Conservation (phyloP, 1,140 invertebrate species). For the Gerris buenoi region DNA sequence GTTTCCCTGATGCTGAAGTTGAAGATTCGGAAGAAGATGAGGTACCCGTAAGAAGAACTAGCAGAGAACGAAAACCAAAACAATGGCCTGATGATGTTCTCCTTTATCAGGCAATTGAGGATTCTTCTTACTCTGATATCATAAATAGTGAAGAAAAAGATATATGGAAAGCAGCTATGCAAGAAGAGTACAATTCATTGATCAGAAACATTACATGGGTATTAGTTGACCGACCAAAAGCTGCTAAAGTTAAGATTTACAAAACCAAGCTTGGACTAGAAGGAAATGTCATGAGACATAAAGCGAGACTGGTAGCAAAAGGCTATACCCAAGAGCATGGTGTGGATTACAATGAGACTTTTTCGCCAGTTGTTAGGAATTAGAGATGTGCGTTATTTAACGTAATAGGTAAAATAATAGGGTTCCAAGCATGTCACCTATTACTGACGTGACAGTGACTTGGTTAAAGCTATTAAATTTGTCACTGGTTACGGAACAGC, state of each 20-base stretch:
- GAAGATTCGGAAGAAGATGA: no score
- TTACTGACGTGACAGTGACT: no score
- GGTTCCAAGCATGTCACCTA: no score
- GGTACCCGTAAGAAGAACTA: not conserved
- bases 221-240: not conserved
- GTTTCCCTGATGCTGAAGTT: no score
- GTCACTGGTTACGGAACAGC: no score
- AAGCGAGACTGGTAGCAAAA: no score
- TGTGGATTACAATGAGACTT: no score
- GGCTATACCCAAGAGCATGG: no score
- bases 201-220: not conserved
- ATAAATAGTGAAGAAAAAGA: not conserved
- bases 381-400: no score
- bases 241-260: constrained; percentile 25
- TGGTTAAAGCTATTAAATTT: no score
- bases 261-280: constrained; percentile 12
- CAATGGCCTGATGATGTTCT: not conserved
- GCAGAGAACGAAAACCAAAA: not conserved
- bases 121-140: not conserved
- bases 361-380: no score
- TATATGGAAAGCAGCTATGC: not conserved
- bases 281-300: constrained; percentile 12
- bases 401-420: no score
- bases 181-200: not conserved
- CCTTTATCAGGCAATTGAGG: not conserved